Base-by-base conservation (phyloP, 2,888 invertebrate genomes). In the Eupithecia abbreviata region DNA sequence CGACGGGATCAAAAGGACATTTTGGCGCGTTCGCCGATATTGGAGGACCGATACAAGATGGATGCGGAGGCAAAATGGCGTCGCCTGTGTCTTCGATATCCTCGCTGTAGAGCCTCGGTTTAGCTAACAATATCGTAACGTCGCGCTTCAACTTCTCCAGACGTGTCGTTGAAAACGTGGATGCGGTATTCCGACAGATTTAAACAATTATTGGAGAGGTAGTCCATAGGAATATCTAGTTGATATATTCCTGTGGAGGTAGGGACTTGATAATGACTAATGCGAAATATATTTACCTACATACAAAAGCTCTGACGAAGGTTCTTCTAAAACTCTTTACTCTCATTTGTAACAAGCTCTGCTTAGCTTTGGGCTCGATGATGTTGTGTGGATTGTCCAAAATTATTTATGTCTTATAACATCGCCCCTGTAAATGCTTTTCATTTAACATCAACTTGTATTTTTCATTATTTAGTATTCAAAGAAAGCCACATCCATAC, bases 41-140 rank as follows among this genome's bases (percentile, higher is more conserved):
- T 69, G 77, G 58, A 77, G 77, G 75, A 79, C 73, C 72, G 77
- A 73, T 66, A 74, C 79, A 71, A 78, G 82, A 84, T 78, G 81
- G 77, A 83, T 82, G 82, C 78, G 77, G 76, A 77, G 68, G 68
- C 77, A 76, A 80, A 77, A 81, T 77, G 78, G 81, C 81, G 78
- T 79, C 74, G 79, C 79, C 78, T 76, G 71, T 76, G 80, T 78
- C 79, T 69, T 77, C 81, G 76, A 75, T 80, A 80, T 79, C 81
- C 80, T 73, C 83, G 80, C 84, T 81, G 83, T 80, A 78, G 83
- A 87, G 84, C 86, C 86, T 83, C 85, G 85, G 84, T 86, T 89
- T 88, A 88, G 86, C 86, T 84, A 82, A 87, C 88, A 87, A 89
- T 90, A 88, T 90, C 84, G 83, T 85, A 85, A 81, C 88, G 85